Evolutionary conservation across 2,113 vertebrate genomes (phyloP).

Genomic region (Syngnathoides biaculeatus): DNA sequence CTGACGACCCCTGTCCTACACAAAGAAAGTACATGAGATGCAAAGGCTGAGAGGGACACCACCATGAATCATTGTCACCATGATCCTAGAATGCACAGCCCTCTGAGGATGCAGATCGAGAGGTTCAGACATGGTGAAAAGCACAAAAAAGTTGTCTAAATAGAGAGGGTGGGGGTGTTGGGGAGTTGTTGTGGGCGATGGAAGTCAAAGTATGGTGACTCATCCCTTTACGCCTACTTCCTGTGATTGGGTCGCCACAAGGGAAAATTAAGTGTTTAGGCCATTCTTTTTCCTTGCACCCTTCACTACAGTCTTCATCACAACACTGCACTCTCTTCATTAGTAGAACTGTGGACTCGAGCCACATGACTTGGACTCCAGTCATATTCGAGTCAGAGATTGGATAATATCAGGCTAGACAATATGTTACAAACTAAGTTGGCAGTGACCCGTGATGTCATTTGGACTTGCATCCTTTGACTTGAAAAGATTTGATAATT

Average conservation of each 20-base stretch:
- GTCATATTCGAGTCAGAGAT: too few species aligned
- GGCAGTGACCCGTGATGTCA: too few species aligned
- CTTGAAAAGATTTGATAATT: too few species aligned
- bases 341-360: not conserved
- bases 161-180: conserved; percentile 48
- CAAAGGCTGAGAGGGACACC: conserved; percentile 66
- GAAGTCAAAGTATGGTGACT: conserved; percentile 57
- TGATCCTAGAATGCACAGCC: conserved; percentile 41
- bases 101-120: conserved; percentile 24
- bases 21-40: conserved; percentile 40
- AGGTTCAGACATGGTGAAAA: conserved; percentile 39
- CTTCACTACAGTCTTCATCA: conserved; percentile 12
- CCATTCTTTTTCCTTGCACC: conserved; percentile 22
- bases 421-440: too few species aligned
- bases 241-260: conserved; percentile 30
- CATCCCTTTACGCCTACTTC: conserved; percentile 63
- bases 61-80: conserved; percentile 59
- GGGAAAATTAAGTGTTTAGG: conserved; percentile 20
- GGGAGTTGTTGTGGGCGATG: conserved; percentile 19
- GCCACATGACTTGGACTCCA: too few species aligned
- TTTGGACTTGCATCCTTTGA: too few species aligned
- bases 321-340: not conserved
- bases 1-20: too few species aligned
- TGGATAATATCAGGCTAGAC: too few species aligned
- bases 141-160: conserved; percentile 55